These are phyloP conservation scores for Listronotus bonariensis DNA, from an alignment of 1,140 invertebrate species.

Conservation along the genomic window DNA sequence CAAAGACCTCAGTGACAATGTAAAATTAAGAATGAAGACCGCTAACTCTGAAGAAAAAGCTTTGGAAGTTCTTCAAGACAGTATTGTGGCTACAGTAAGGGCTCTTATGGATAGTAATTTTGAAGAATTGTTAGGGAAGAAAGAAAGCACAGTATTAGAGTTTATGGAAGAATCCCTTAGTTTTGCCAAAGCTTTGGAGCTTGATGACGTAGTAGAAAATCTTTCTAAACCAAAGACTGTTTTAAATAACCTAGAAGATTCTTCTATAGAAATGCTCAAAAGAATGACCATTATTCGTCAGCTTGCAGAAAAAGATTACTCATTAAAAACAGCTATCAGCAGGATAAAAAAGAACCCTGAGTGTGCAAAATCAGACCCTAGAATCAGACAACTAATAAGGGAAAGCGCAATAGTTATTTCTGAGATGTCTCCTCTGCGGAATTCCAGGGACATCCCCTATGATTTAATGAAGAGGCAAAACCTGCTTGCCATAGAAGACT, in stretches of 20 bases:
- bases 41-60: conserved; percentile 47
- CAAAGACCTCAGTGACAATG: conserved; percentile 43
- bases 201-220: conserved; percentile 64
- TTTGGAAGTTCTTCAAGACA: conserved; percentile 43
- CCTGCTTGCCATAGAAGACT: conserved; percentile 75
- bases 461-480: conserved; percentile 69
- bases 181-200: conserved; percentile 70
- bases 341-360: conserved; percentile 69
- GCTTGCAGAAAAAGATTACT: conserved; percentile 69
- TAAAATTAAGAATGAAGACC: conserved; percentile 39
- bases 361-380: conserved; percentile 67
- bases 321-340: conserved; percentile 63
- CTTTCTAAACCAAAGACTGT: conserved; percentile 25
- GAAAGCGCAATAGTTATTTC: conserved; percentile 70
- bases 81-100: conserved; percentile 46
- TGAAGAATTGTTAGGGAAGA: conserved; percentile 21
- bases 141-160: conserved; percentile 49
- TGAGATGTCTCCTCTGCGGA: conserved; percentile 55
- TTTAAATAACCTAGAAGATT: conserved; percentile 43
- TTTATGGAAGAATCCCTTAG: conserved; percentile 67
- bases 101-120: conserved; percentile 36
- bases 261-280: conserved; percentile 71
- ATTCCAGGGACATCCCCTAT: conserved; percentile 69
- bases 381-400: conserved; percentile 68
- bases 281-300: conserved; percentile 73